Conservation (phyloP, 2,113 vertebrate genomes). For the Australoheros scitulus region DNA sequence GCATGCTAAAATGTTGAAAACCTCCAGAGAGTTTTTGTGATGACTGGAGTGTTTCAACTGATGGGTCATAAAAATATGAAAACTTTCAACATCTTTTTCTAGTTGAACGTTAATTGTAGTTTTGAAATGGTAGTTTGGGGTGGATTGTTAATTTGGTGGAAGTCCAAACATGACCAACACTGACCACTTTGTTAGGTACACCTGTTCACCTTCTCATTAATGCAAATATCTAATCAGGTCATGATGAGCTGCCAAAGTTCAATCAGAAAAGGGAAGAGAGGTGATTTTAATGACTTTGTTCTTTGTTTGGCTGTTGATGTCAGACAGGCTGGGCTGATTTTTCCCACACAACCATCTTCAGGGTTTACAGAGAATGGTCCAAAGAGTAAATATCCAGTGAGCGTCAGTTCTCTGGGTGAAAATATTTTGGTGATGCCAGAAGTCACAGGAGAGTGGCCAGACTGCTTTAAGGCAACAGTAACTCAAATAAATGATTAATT, state of each 20-base stretch:
- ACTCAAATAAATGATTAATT: too few species aligned
- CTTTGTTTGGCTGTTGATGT: background rate
- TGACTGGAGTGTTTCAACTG: background rate
- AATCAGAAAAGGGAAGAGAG: accelerated
- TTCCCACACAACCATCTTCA: background rate
- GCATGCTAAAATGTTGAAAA: background rate
- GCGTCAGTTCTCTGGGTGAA: too few species aligned
- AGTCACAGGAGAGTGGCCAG: too few species aligned
- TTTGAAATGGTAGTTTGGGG: background rate
- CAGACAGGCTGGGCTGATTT: accelerated
- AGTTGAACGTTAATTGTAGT: background rate
- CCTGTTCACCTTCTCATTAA: background rate
- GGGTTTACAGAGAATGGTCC: accelerated
- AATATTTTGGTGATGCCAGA: too few species aligned
- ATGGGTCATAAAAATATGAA: background rate
- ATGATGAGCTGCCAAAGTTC: background rate
- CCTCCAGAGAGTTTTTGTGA: background rate
- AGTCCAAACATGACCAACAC: background rate
- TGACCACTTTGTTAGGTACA: background rate
- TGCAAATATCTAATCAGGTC: background rate
- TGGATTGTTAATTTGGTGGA: background rate
- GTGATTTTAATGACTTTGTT: background rate
- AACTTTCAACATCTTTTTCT: background rate
- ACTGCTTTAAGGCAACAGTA: background rate
- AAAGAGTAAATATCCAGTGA: background rate